Percentiles rank a stretch among this genome's conserved stretches.
Evolutionary conservation across 1,140 invertebrate genomes (phyloP).

Genomic region (Drosophila serrata): DNA sequence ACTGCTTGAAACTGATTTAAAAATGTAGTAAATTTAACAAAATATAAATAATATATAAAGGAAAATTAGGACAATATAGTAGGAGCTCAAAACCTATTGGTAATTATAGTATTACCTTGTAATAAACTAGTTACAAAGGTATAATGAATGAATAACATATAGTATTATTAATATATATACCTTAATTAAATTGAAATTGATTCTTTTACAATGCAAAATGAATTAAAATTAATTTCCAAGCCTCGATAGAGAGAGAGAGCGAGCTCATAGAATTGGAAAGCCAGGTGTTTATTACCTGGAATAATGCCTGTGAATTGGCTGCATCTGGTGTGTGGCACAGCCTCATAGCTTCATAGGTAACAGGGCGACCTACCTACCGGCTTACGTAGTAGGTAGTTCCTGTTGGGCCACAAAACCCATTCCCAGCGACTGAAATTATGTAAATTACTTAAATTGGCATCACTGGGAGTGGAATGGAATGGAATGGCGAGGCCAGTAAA

Average conservation of each 20-base stretch:
- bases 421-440: slow-evolving; percentile 62
- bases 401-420: slow-evolving; percentile 38
- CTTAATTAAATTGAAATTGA: neutral
- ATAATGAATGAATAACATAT: neutral
- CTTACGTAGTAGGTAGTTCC: slow-evolving; percentile 28
- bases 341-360: neutral
- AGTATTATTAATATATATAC: neutral
- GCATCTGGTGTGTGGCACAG: slow-evolving; percentile 1
- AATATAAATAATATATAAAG: too few species aligned
- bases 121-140: too few species aligned
- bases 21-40: too few species aligned
- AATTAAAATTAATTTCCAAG: neutral
- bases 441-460: slow-evolving; percentile 64
- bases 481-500: slow-evolving; percentile 43
- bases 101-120: too few species aligned
- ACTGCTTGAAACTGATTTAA: neutral
- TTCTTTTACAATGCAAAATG: neutral
- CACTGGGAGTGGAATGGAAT: slow-evolving; percentile 38
- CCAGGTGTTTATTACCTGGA: slow-evolving; percentile 9
- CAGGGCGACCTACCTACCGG: slow-evolving; percentile 7
- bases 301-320: slow-evolving; percentile 13
- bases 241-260: neutral
- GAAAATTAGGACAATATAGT: too few species aligned
- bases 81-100: too few species aligned
- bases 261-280: neutral